phyloP scores from a whole-genome alignment of 2,888 invertebrate genomes.

The Phaonia tiefii region DNA sequence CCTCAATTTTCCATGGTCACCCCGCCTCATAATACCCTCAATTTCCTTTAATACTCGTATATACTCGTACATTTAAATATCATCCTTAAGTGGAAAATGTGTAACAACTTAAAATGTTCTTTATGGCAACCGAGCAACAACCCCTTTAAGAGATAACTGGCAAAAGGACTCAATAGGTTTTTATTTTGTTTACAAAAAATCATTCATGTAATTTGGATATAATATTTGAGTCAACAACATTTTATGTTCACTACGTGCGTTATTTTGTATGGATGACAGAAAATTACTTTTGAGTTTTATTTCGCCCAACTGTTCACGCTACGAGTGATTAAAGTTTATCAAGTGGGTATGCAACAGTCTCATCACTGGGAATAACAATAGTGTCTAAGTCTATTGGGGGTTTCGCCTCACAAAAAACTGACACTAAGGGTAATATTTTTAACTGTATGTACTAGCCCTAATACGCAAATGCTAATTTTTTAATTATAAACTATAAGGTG shows the following conservation, averaged over 20 bases:
- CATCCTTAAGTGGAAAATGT: slow-evolving; percentile 10
- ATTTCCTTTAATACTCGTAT: not conserved
- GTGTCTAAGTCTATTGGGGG: too few relatives aligned
- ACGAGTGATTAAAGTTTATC: too few relatives aligned
- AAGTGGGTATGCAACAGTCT: too few relatives aligned
- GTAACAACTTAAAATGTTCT: slow-evolving; percentile 5
- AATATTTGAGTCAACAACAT: slow-evolving; percentile 12
- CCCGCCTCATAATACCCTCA: not conserved
- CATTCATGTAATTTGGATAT: slow-evolving; percentile 7
- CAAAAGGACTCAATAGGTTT: too few relatives aligned
- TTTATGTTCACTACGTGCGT: slow-evolving; percentile 36
- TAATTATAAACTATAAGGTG: too few relatives aligned
- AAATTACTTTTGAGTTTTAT: too few relatives aligned
- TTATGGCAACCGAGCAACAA: not conserved
- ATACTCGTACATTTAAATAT: not conserved
- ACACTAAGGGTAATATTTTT: too few relatives aligned
- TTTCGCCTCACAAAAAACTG: too few relatives aligned
- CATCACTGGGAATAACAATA: too few relatives aligned
- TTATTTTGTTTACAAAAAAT: not conserved
- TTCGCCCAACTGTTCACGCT: too few relatives aligned
- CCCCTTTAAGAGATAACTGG: slow-evolving; percentile 13
- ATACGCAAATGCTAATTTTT: too few relatives aligned
- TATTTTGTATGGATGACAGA: not conserved
- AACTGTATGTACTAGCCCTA: too few relatives aligned
- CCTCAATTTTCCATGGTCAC: slow-evolving; percentile 23